phyloP scores from a whole-genome alignment of 2,888 invertebrate genomes.

The Phortica okadai region DNA sequence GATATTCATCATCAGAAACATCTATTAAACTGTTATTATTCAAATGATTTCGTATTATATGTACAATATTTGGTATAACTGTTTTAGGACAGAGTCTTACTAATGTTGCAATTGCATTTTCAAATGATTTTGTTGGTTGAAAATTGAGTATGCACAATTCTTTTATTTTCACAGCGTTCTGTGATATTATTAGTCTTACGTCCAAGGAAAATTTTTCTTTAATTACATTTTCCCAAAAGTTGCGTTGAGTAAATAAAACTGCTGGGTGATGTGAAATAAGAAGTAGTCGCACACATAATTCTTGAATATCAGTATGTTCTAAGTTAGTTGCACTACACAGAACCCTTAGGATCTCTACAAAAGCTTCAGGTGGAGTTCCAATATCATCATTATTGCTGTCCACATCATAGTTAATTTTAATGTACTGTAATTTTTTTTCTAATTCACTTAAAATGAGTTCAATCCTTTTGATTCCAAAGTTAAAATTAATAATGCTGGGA shows the following conservation, averaged over 20 bases:
- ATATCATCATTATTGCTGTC: constrained; percentile 60
- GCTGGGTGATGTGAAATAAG: constrained; percentile 87
- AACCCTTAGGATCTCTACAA: constrained; percentile 68
- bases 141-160: constrained; percentile 81
- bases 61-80: constrained; percentile 82
- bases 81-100: constrained; percentile 81
- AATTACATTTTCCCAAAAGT: constrained; percentile 84
- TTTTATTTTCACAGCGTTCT: constrained; percentile 79
- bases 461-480: constrained; percentile 81
- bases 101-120: constrained; percentile 85
- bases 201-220: constrained; percentile 71
- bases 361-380: constrained; percentile 62
- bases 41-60: constrained; percentile 80
- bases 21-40: constrained; percentile 82
- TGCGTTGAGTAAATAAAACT: constrained; percentile 79
- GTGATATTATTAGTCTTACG: constrained; percentile 79
- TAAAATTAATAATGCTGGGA: constrained; percentile 79
- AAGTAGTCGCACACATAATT: constrained; percentile 82
- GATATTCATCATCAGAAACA: constrained; percentile 88
- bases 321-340: constrained; percentile 67
- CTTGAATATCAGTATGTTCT: constrained; percentile 77
- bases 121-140: constrained; percentile 78
- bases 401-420: constrained; percentile 77
- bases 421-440: constrained; percentile 81
- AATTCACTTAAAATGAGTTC: constrained; percentile 83